Conservation (phyloP, 2,113 vertebrate genomes). For the Hydropotes inermis region DNA sequence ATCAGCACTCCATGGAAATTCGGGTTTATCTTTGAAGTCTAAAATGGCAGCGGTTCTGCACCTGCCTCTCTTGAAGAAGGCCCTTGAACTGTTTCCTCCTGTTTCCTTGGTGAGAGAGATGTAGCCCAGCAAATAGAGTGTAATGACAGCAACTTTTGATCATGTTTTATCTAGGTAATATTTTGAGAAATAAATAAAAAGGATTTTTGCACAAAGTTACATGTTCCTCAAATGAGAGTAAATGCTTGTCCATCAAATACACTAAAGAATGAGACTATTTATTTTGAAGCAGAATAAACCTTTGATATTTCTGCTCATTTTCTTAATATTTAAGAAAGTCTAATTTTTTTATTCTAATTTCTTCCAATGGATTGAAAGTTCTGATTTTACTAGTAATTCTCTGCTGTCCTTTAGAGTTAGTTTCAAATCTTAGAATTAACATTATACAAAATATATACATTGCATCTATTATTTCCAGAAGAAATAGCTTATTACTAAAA, state of each 20-base stretch:
- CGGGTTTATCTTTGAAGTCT: conserved; percentile 55
- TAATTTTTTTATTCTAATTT: neutral
- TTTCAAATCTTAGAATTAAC: conserved; percentile 11
- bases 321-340: neutral
- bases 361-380: neutral
- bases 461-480: neutral
- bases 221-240: neutral
- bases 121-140: neutral
- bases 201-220: neutral
- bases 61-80: conserved; percentile 42
- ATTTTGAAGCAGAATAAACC: conserved; percentile 28
- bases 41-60: conserved; percentile 29
- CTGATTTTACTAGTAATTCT: neutral
- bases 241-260: neutral
- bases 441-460: neutral
- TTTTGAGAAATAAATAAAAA: conserved; percentile 30
- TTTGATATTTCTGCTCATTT: conserved; percentile 45
- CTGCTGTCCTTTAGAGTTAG: neutral
- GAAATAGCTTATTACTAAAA: neutral
- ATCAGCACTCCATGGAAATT: conserved; percentile 15
- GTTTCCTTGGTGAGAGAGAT: neutral
- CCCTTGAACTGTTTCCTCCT: neutral
- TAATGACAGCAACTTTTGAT: neutral
- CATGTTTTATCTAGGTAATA: neutral
- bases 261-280: neutral